Conservation (phyloP, 1,140 invertebrate genomes). For the Penaeus japonicus region DNA sequence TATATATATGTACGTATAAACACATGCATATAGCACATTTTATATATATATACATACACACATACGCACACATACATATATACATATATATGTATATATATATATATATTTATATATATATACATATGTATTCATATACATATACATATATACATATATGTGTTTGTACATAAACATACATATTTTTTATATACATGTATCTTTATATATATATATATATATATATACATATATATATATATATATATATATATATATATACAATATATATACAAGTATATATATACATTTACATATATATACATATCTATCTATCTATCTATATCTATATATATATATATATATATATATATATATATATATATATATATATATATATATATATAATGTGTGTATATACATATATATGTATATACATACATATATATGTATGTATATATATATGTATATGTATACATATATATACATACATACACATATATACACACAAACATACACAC, state of each 20-base stretch:
- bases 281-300: too few relatives aligned
- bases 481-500: neutral
- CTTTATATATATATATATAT: neutral
- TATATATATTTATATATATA: neutral
- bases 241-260: too few relatives aligned
- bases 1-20: too few relatives aligned
- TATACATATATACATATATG: neutral
- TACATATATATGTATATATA: neutral
- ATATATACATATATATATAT: too few relatives aligned
- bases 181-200: neutral
- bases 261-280: too few relatives aligned
- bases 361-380: neutral
- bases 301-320: too few relatives aligned
- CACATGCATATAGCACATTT: too few relatives aligned
- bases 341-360: neutral
- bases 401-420: neutral
- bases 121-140: neutral
- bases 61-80: too few relatives aligned
- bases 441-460: neutral
- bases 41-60: too few relatives aligned
- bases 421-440: neutral
- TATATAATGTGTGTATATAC: neutral
- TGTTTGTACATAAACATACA: too few relatives aligned
- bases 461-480: neutral
- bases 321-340: neutral